phyloP scores from a whole-genome alignment of 2,797 vertebrate genomes.

The Garrulus glandarius region DNA sequence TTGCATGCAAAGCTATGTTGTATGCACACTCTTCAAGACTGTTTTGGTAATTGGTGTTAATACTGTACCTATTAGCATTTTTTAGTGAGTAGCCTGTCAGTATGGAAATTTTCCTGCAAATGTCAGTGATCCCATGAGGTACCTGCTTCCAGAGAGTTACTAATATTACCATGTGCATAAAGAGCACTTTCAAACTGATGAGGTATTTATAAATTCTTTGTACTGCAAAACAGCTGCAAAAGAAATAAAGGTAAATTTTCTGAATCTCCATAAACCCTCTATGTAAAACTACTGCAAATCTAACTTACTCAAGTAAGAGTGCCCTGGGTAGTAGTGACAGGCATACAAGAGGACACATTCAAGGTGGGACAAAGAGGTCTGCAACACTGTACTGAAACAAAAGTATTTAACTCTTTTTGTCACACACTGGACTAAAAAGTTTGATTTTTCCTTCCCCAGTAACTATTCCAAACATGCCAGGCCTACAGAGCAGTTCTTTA shows the following conservation, averaged over 20 bases:
- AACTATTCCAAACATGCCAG: background rate
- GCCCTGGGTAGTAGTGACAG: background rate
- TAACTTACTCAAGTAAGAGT: background rate
- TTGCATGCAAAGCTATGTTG: background rate
- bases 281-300: background rate
- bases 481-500: background rate
- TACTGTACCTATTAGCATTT: background rate
- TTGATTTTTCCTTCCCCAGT: background rate
- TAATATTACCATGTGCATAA: background rate
- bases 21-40: background rate
- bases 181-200: background rate
- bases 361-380: background rate
- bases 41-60: background rate
- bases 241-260: background rate
- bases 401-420: background rate
- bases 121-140: background rate
- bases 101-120: background rate
- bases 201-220: background rate
- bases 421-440: background rate
- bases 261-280: background rate
- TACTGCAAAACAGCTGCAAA: background rate
- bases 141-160: background rate
- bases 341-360: background rate
- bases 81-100: background rate
- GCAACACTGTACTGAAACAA: background rate